Percentiles rank a stretch among this genome's conserved stretches.
Conservation (phyloP, 2,888 invertebrate genomes). For the Microchrysa polita region DNA sequence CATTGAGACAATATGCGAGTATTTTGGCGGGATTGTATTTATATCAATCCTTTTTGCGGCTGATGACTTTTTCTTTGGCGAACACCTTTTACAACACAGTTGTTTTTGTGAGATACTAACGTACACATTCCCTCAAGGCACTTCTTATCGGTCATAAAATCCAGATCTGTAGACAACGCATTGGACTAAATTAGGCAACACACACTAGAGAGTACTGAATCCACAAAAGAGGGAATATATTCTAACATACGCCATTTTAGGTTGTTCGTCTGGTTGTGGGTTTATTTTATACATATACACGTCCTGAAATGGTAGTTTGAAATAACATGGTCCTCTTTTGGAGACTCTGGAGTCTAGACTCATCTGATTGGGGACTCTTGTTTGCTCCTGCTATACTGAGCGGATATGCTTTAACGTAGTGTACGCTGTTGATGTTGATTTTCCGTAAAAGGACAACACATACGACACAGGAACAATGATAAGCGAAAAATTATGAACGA, state of each 20-base stretch:
- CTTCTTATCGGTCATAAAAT: constrained; percentile 43
- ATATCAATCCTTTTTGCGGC: too few relatives aligned
- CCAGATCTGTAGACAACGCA: neutral
- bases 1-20: too few relatives aligned
- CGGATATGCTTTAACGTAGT: neutral
- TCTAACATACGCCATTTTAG: neutral
- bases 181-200: too few relatives aligned
- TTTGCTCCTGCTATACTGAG: neutral
- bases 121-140: constrained; percentile 27
- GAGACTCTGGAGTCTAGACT: neutral
- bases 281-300: neutral
- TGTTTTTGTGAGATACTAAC: too few relatives aligned
- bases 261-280: too few relatives aligned
- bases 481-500: constrained; percentile 41
- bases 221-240: too few relatives aligned
- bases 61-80: too few relatives aligned
- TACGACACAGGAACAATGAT: constrained; percentile 27
- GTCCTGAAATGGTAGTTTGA: neutral
- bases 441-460: constrained; percentile 5
- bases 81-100: too few relatives aligned
- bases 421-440: neutral
- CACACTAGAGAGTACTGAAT: too few relatives aligned
- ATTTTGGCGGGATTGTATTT: too few relatives aligned
- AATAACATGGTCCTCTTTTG: too few relatives aligned
- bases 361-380: too few relatives aligned